A percentile compares a stretch with the other conserved stretches of the same genome.
These are phyloP conservation scores for Bhutanitis thaidina DNA, from an alignment of 2,888 invertebrate genomes.

Conservation along the genomic window DNA sequence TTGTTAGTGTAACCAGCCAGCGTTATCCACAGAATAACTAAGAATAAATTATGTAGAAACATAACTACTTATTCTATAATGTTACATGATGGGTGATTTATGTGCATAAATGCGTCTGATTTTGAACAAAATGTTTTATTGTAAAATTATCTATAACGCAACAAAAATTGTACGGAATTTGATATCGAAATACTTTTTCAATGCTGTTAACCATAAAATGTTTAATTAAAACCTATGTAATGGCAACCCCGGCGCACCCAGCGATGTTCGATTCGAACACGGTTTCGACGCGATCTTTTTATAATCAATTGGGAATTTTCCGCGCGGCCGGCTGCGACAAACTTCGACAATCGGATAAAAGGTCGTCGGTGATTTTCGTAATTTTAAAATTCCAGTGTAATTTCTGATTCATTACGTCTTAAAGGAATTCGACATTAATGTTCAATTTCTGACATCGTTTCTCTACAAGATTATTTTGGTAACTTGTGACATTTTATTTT, in stretches of 20 bases:
- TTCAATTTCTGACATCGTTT: too few relatives aligned
- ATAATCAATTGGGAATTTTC: constrained; percentile 50
- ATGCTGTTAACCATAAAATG: constrained; percentile 15
- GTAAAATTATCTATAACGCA: too few relatives aligned
- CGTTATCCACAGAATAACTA: too few relatives aligned
- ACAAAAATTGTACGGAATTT: too few relatives aligned
- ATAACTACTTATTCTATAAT: too few relatives aligned
- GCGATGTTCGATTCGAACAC: constrained; percentile 22
- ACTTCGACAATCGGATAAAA: constrained; percentile 37
- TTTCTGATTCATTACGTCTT: not conserved
- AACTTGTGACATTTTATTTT: too few relatives aligned
- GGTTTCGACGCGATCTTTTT: constrained; percentile 39
- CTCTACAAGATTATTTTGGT: too few relatives aligned
- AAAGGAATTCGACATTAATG: not conserved
- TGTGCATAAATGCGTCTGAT: too few relatives aligned
- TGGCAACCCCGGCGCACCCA: constrained; percentile 20
- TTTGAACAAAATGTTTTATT: too few relatives aligned
- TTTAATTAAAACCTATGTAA: constrained; percentile 33
- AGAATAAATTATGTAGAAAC: too few relatives aligned
- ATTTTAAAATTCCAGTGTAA: constrained; percentile 36
- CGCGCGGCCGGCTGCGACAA: constrained; percentile 38
- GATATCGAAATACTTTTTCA: not conserved
- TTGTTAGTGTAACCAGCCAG: too few relatives aligned
- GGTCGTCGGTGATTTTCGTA: constrained; percentile 38
- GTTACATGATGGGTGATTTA: too few relatives aligned